phyloP scores from a whole-genome alignment of 1,140 invertebrate species.

The Calosoma granatense region DNA sequence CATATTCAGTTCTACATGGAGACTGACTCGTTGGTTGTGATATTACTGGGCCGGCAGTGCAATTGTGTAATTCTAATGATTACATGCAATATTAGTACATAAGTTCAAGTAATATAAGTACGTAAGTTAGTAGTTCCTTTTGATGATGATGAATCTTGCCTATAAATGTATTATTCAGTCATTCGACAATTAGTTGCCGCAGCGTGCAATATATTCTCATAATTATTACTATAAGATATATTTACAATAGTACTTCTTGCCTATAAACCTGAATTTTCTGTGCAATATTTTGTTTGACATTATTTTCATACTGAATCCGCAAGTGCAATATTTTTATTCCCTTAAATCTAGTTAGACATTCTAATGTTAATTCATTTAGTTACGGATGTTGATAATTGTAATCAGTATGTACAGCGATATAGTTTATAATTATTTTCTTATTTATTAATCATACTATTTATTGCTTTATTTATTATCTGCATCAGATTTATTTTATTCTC shows the following conservation, averaged over 20 bases:
- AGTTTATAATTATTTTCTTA: not conserved
- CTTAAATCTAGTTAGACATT: not conserved
- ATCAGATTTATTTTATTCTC: too few relatives aligned
- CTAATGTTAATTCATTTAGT: not conserved
- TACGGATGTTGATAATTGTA: not conserved
- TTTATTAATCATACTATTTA: too few relatives aligned
- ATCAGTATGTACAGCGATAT: not conserved
- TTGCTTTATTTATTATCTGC: too few relatives aligned
- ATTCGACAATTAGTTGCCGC: not conserved
- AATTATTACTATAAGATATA: too few relatives aligned
- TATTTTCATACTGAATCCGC: not conserved
- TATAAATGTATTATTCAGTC: conserved; percentile 1
- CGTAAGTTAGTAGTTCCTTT: not conserved
- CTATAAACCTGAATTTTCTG: not conserved
- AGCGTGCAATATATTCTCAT: not conserved
- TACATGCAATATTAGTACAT: conserved; percentile 2
- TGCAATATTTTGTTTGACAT: conserved; percentile 2
- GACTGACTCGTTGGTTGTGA: not conserved
- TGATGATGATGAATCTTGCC: not conserved
- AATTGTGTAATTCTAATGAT: conserved; percentile 2
- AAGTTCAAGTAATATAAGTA: not conserved
- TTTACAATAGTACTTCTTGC: not conserved
- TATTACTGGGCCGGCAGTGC: conserved; percentile 8
- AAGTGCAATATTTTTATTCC: not conserved
- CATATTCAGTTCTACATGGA: not conserved